phyloP scores from a whole-genome alignment of 2,797 vertebrate species.

The Antrozous pallidus region DNA sequence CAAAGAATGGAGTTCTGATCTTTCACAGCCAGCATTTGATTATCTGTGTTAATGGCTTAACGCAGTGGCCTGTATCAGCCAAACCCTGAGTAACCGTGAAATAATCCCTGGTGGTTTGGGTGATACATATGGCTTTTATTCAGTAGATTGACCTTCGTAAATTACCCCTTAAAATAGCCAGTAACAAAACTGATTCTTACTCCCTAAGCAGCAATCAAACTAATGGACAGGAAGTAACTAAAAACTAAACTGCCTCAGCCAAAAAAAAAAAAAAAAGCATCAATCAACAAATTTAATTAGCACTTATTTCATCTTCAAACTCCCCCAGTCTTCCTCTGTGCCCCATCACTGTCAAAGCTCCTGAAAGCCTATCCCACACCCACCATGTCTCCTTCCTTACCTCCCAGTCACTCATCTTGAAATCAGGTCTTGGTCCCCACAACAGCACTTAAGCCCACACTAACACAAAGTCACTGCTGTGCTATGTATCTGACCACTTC shows the following conservation, averaged over 20 bases:
- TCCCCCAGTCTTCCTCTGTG: background rate
- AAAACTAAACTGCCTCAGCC: constrained; percentile 53
- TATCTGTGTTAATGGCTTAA: constrained; percentile 28
- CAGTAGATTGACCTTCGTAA: constrained; percentile 57
- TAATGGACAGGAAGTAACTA: constrained; percentile 70
- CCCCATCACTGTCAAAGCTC: background rate
- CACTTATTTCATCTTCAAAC: background rate
- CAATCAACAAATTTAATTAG: constrained; percentile 66
- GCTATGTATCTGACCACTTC: accelerated
- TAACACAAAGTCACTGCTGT: background rate
- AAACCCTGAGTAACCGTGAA: constrained; percentile 2
- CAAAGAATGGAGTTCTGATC: background rate
- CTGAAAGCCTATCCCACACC: background rate
- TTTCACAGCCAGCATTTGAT: background rate
- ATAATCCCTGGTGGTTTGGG: background rate
- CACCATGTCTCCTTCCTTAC: background rate
- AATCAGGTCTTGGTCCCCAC: background rate
- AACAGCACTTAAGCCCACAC: background rate
- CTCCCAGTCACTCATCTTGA: background rate
- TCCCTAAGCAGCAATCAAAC: constrained; percentile 66
- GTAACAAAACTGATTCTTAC: constrained; percentile 49
- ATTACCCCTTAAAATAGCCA: constrained; percentile 61
- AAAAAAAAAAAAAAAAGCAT: constrained; percentile 24
- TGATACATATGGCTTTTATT: constrained; percentile 44
- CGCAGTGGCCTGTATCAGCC: background rate